Conservation (phyloP, 2,113 vertebrate genomes). For the Tautogolabrus adspersus region DNA sequence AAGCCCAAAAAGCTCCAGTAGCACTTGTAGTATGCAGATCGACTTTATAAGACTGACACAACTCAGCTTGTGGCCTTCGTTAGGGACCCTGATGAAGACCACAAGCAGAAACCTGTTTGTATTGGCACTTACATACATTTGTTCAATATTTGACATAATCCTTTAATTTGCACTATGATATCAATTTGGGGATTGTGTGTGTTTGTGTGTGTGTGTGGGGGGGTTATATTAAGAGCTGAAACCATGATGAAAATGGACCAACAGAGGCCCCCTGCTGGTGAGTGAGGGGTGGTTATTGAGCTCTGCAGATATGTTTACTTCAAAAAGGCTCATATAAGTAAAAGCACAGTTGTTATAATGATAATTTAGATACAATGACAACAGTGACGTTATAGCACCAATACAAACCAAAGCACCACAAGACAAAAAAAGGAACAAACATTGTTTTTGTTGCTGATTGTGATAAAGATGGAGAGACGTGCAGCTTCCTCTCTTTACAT, state of each 20-base stretch:
- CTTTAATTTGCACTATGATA: neutral
- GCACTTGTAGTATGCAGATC: no score
- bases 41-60: no score
- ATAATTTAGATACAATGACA: conserved; percentile 30
- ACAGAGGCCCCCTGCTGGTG: neutral
- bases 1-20: no score
- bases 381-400: conserved; percentile 79
- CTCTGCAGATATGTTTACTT: conserved; percentile 20
- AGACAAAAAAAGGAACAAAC: conserved; percentile 43
- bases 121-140: no score
- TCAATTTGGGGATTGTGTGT: neutral
- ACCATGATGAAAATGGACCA: neutral
- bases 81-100: no score
- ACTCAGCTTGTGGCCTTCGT: no score
- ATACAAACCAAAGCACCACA: conserved; percentile 78
- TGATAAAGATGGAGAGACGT: conserved; percentile 14
- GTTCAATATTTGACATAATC: neutral
- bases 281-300: neutral
- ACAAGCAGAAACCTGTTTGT: no score
- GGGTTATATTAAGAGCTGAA: conserved; percentile 2
- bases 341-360: conserved; percentile 48
- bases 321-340: conserved; percentile 42
- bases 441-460: conserved; percentile 20
- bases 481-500: conserved; percentile 37
- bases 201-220: neutral